A percentile compares a stretch with the other conserved stretches of the same genome.
Conservation (phyloP, 2,797 vertebrate species). For the Corythornis leucogaster region DNA sequence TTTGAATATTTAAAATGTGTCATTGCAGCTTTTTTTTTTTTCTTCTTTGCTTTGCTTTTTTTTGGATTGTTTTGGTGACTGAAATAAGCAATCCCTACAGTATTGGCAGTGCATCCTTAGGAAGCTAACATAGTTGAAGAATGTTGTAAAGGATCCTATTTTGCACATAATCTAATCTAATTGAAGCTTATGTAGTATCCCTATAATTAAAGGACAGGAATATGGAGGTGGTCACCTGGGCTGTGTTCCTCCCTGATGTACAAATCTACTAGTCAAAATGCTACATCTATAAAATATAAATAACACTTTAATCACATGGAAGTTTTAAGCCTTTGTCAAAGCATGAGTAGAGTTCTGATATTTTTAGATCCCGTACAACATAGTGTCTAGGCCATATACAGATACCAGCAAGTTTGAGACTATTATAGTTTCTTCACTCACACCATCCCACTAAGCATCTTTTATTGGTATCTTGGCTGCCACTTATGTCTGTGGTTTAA, state of each 20-base stretch:
- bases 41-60: too few relatives aligned
- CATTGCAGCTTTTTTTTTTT: background rate
- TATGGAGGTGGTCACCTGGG: background rate
- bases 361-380: background rate
- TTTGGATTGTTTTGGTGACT: background rate
- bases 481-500: conserved; percentile 30
- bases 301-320: background rate
- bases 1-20: conserved; percentile 55
- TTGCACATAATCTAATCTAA: background rate
- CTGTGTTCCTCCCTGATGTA: background rate
- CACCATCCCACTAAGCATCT: conserved; percentile 53
- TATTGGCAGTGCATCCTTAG: background rate
- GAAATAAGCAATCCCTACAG: background rate
- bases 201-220: background rate
- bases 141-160: background rate
- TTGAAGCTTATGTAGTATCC: background rate
- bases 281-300: background rate
- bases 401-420: background rate
- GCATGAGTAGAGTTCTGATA: background rate
- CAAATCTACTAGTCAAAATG: background rate
- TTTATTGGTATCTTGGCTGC: conserved; percentile 17
- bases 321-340: background rate
- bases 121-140: background rate
- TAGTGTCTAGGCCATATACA: background rate
- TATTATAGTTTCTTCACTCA: conserved; percentile 13